Base-by-base conservation (phyloP, 2,797 vertebrate genomes). In the Amazona ochrocephala region DNA sequence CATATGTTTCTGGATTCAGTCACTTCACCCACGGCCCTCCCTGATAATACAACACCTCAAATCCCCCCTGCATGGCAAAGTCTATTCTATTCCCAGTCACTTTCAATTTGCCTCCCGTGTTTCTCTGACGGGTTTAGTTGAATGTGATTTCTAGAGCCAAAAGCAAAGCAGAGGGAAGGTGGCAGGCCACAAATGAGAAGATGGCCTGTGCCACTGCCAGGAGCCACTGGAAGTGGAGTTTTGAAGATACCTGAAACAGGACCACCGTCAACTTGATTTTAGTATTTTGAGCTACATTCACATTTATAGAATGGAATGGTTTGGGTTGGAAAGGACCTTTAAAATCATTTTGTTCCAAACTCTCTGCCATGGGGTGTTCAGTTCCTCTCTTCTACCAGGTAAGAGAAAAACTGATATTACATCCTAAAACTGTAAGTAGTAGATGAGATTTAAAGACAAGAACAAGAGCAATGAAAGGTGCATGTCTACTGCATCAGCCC, bases 31-130 rank as follows among this genome's bases (percentile, higher is more conserved):
- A 7, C 22, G 82, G 82, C 66, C 79, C 41, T 90, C 21, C 73
- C 91, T 58, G 39, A 61, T 77, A 67, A 64, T 44, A 15, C 37
- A 75, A 39, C 45, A 79, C 91, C 83, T 88, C 89, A 82, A 84
- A 74, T 85, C 26, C 80, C 56, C 54, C 10, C 6, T 1, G 3
- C 44, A 13, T n/a, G 17, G 54, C 54, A 61, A 90, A 81, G 75
- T 65, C 92, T 91, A 68, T 93, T 93, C 96, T 87, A 83, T 90
- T 95, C 78, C 71, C 74, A 93, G 89, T 97, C 94, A 94, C 92
- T 96, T 96, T 95, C 87, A 89, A 96, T 96, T 96, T 97, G 53
- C 87, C 85, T 90, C 68, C 11, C 0, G 51, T 62, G 88, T 94
- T 94, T 84, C 82, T 79, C 60, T 47, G 50, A 89, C 83, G 27